Base-by-base conservation (phyloP, 2,888 invertebrate species). In the Lasioglossum villosulum region DNA sequence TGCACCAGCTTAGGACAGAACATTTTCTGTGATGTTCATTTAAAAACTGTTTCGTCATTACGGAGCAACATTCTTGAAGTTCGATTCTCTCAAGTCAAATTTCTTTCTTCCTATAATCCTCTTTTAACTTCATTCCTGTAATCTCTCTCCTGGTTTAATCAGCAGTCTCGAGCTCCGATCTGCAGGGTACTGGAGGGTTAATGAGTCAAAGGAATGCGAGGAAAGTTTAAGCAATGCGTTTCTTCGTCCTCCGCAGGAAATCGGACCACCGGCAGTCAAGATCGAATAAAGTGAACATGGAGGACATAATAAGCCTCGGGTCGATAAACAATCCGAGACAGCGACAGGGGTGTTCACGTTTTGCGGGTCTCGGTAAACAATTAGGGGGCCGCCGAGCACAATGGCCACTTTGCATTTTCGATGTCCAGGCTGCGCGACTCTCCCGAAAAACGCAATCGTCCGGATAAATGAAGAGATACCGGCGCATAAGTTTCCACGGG, bases 391-490 rank as follows among this genome's bases (percentile, higher is more conserved):
- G 14, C 30, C 30, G 30, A 48, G 71, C 30, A 78, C 37, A 75
- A 82, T 73, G 84, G 23, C 56, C 34, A 75, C 84, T 74, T 77
- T 76, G 68, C 77, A 77, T 78, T 70, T 39, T 74, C 71, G 74
- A 75, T 59, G 48, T 37, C 37, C 34, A 23, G 23, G 10, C 37
- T 6, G 66, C 14, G 5, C 27, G 1, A 16, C 70, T 4, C n/a
- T n/a, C 14, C 39, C 66, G 78, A 85, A 86, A 82, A 82, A 71
- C 73, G n/a, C 34, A 56, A 71, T 39, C 52, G 39, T 19, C 59
- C 23, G 80, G 56, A 80, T 80, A 80, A 87, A 86, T 87, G 86
- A 87, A 87, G 86, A 86, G 86, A 78, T 83, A 87, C 52, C 66
- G 59, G 16, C 74, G 82, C 68, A 77, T 75, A 75, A 86, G 75